phyloP scores from a whole-genome alignment of 2,113 vertebrate species.

The Excalfactoria chinensis region DNA sequence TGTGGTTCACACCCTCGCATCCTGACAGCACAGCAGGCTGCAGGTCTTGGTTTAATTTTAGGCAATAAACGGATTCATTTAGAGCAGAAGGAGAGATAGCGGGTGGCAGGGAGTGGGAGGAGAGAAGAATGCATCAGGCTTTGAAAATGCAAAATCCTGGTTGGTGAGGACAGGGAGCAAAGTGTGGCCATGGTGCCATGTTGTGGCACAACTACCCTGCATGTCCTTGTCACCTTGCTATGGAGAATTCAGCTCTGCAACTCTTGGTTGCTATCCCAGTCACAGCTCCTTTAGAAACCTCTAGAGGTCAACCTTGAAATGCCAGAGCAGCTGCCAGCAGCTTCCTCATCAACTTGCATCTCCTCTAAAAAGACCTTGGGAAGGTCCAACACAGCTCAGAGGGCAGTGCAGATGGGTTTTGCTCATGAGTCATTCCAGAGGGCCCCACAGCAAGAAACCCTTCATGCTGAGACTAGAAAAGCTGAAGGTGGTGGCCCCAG shows the following conservation, averaged over 20 bases:
- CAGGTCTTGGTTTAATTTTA: neutral
- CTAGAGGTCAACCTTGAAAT: conserved; percentile 58
- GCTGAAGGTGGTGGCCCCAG: neutral
- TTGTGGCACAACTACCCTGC: neutral
- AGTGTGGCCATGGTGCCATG: neutral
- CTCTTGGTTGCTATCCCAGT: fast-evolving
- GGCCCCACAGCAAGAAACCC: neutral
- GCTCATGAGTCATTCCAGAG: neutral
- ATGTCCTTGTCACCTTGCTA: neutral
- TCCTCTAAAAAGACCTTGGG: neutral
- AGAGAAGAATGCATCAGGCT: neutral
- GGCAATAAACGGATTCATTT: neutral
- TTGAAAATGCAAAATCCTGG: neutral
- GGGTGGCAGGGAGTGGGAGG: neutral
- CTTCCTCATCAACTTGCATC: neutral
- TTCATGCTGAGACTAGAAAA: neutral
- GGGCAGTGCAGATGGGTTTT: neutral
- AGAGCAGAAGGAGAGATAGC: neutral
- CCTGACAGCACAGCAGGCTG: neutral
- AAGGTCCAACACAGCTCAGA: neutral
- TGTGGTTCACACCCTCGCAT: neutral
- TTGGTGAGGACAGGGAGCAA: neutral
- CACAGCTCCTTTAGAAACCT: neutral
- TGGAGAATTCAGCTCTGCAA: fast-evolving
- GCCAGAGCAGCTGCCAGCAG: neutral